Conservation (phyloP, 2,113 vertebrate species). For the Hemiprocne comata region DNA sequence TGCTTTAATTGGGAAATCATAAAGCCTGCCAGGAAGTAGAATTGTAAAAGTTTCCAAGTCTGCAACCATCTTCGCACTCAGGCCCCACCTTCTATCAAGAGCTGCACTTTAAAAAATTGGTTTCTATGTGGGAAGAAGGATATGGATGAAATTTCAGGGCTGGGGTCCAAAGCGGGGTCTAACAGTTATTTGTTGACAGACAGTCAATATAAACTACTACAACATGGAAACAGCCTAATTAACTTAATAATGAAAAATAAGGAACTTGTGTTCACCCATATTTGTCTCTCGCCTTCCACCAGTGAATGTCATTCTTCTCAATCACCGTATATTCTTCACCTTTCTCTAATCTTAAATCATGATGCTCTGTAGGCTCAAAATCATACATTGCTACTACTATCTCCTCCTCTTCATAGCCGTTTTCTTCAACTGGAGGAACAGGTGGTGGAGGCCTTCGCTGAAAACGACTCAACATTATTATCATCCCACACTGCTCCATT, state of each 20-base stretch:
- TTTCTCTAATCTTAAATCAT: slow-evolving; percentile 85
- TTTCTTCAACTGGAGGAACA: not conserved
- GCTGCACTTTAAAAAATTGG: not conserved
- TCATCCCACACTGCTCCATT: not conserved
- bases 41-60: not conserved
- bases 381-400: slow-evolving; percentile 90
- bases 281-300: slow-evolving; percentile 90
- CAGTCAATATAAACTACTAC: not conserved
- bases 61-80: not conserved
- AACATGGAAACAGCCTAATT: not conserved
- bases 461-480: not conserved
- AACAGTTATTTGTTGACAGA: not conserved
- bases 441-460: slow-evolving; percentile 77
- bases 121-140: not conserved
- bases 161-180: not conserved
- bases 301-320: slow-evolving; percentile 88
- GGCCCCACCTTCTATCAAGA: not conserved
- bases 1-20: not conserved
- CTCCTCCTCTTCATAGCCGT: slow-evolving; percentile 71
- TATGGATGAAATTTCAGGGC: not conserved
- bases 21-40: not conserved
- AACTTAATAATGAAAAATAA: not conserved
- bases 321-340: slow-evolving; percentile 89
- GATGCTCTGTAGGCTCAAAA: slow-evolving; percentile 85
- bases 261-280: slow-evolving; percentile 77